Evolutionary conservation across 2,797 vertebrate genomes (phyloP), one percentile per base, ranked within the genome.

Genomic region (Ambastaia sidthimunki): DNA sequence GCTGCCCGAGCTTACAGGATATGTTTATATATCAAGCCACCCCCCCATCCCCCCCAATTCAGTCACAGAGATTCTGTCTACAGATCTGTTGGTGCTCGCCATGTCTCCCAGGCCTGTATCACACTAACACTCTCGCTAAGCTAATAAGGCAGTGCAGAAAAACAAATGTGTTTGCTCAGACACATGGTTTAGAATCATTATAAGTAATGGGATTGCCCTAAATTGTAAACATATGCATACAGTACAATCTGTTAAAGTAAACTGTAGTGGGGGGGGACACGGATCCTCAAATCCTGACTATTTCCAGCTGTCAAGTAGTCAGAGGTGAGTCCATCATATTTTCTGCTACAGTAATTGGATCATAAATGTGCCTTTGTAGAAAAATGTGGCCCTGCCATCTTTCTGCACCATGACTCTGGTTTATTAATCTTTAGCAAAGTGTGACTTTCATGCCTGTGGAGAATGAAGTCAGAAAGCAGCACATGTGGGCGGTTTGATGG

Each of bases 211-310:
- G 88, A 89, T 89, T 87, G 88, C 91, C 85, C 85, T 83, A 91
- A 93, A 94, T 92, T 92, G 92, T 93, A 91, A 94, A 91, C 92
- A 93, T 88, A 85, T 94, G 93, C 90, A 90, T 92, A 92, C 89
- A 89, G 90, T 91, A 89, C 83, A 88, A 92, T 92, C 86, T 91
- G 90, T 92, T 92, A 92, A 92, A 91, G 88, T 91, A 90, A 91
- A 92, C 90, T 86, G 81, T 83, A 83, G 86, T 83, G 78, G 82
- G 82, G 85, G 88, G 90, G 87, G 59, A 69, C 82, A 54, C 82
- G 86, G 88, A 91, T 90, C 89, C 85, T 71, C 88, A 89, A 90
- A 92, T 89, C 81, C 82, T 90, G 91, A 93, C 87, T 87, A 84
- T 91, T 92, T 92, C 91, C 92, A 94, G 90, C 91, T 93, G 93